phyloP scores from a whole-genome alignment of 2,888 invertebrate genomes.

The Aspidiotus destructor region DNA sequence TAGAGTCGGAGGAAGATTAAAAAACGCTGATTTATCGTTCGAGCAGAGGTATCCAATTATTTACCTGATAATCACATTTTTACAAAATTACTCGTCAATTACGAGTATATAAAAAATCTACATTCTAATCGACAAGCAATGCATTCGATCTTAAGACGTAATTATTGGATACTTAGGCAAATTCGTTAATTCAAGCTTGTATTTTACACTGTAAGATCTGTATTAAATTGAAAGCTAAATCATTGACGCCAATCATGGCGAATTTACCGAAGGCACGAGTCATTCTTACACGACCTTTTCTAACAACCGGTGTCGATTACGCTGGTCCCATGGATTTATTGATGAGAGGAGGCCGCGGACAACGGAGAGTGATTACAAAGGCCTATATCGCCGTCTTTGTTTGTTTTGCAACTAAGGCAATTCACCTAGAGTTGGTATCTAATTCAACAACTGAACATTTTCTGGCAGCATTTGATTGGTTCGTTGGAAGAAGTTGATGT shows the following conservation, averaged over 20 bases:
- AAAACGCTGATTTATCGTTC: conserved; percentile 17
- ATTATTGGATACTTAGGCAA: too few species aligned
- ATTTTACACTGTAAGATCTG: conserved; percentile 34
- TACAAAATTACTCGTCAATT: too few species aligned
- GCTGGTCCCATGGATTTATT: conserved; percentile 38
- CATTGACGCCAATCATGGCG: conserved; percentile 37
- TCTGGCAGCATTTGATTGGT: conserved; percentile 22
- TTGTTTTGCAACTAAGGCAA: conserved; percentile 37
- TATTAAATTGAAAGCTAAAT: conserved; percentile 34
- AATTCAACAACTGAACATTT: conserved; percentile 34
- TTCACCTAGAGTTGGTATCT: conserved; percentile 38
- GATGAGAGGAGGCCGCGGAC: conserved; percentile 13
- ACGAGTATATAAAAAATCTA: too few species aligned
- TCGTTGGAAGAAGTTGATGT: not conserved
- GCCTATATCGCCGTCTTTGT: conserved; percentile 18
- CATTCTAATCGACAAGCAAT: too few species aligned
- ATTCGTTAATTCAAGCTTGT: too few species aligned
- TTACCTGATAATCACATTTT: too few species aligned
- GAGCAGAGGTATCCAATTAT: not conserved
- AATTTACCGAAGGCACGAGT: conserved; percentile 38
- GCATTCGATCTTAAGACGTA: too few species aligned
- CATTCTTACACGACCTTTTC: conserved; percentile 37
- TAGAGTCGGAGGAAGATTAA: conserved; percentile 19
- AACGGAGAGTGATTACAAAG: too few species aligned
- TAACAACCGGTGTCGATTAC: conserved; percentile 38